Evolutionary conservation across 2,888 invertebrate genomes (phyloP), one percentile per base, ranked within the genome.

Genomic region (Crocallis elinguaria): DNA sequence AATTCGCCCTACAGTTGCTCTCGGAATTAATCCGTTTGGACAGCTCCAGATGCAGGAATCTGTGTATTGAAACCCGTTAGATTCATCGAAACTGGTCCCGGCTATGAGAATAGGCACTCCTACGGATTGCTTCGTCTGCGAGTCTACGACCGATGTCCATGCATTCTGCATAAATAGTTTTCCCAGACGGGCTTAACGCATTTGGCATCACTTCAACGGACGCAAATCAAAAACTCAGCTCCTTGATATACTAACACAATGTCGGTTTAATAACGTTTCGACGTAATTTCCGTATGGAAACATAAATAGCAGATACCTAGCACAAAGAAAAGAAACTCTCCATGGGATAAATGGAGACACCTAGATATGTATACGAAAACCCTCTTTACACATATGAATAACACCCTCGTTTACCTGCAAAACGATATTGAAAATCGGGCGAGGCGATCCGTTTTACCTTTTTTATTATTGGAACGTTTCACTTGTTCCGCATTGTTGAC

Each of bases 401-500:
- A 81, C 81, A 75, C 73, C 75, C 73, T 74, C 82, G 77, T 81
- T 84, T 81, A 82, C 80, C 79, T 77, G 73, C 75, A 77, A 77
- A 80, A 79, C 75, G 80, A 76, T 84, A 84, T 85, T 84, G 82
- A 82, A 85, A 85, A 83, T 82, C 79, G 77, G 77, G 73, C 67
- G 73, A 73, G 70, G 68, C 78, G 77, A 79, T 77, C 75, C 77
- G 73, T 78, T 85, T 75, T 76, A 77, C 82, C 82, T 82, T 81
- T 83, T 70, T 84, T 82, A 80, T 84, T 84, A 84, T 82, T 77
- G 79, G 76, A 82, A 78, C 82, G 68, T 80, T 86, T 84, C 82
- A 84, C 84, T 86, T 82, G 80, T 86, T 86, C 79, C 84, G 74
- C 81, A 77, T 83, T 85, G 84, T 84, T 86, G 82, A 82, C 75